Conservation (phyloP, 37 sponge, comb jelly and placozoan genomes). For the Ephydatia muelleri region DNA sequence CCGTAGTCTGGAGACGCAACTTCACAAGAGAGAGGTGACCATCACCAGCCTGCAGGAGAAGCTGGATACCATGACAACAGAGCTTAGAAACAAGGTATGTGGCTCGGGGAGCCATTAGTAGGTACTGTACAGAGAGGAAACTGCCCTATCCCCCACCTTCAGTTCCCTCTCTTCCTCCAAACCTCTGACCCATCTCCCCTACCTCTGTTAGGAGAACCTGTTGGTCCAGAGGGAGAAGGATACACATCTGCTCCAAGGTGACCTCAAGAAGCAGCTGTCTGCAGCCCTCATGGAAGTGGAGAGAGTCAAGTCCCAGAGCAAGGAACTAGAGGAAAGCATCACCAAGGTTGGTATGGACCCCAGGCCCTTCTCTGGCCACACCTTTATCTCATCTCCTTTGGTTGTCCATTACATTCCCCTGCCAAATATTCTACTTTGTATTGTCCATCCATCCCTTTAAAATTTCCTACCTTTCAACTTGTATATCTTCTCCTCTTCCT, state of each 20-base stretch:
- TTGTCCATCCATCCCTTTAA: too few relatives aligned
- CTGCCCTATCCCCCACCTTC: too few relatives aligned
- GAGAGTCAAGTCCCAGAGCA: neutral
- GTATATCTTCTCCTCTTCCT: too few relatives aligned
- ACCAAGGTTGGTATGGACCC: neutral
- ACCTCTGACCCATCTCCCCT: neutral
- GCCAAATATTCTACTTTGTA: too few relatives aligned
- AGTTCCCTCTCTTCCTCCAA: neutral
- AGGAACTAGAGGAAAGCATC: neutral
- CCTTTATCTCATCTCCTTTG: too few relatives aligned
- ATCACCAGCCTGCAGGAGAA: conserved; percentile 25
- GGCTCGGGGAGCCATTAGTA: neutral
- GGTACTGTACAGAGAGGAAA: too few relatives aligned
- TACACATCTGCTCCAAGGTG: neutral
- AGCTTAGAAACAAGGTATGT: conserved; percentile 42
- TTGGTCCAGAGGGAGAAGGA: conserved; percentile 30
- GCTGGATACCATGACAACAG: conserved; percentile 39
- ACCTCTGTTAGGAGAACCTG: neutral
- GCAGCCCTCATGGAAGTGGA: neutral
- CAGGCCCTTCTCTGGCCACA: neutral
- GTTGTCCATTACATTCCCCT: too few relatives aligned
- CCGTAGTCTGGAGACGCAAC: conserved; percentile 21
- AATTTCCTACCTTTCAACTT: too few relatives aligned
- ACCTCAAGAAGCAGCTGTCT: conserved; percentile 30
- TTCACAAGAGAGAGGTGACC: conserved; percentile 38